phyloP scores from a whole-genome alignment of 2,888 invertebrate genomes.

The Scrobipalpa costella region DNA sequence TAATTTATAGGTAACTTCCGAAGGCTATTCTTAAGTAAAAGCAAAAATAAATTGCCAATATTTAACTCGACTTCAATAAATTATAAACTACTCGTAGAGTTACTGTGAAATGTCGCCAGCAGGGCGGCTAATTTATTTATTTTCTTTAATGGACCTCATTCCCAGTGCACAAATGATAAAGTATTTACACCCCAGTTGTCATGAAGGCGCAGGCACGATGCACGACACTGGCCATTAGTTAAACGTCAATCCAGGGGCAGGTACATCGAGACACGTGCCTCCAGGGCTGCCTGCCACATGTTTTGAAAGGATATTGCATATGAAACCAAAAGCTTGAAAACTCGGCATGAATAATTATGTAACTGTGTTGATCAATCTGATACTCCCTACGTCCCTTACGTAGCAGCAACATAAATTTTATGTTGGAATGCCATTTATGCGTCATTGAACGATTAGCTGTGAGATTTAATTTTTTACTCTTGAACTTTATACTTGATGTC shows the following conservation, averaged over 20 bases:
- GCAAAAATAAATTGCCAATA: background rate
- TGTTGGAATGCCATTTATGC: no score
- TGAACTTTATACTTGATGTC: no score
- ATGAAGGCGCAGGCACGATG: constrained; percentile 14
- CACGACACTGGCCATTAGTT: constrained; percentile 10
- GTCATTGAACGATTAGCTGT: no score
- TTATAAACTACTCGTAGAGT: background rate
- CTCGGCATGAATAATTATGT: no score
- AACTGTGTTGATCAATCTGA: no score
- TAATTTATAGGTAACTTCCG: no score
- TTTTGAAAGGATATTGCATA: background rate
- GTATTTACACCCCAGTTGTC: constrained; percentile 36
- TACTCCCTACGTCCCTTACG: no score
- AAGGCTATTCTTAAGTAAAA: no score
- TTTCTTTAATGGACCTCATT: constrained; percentile 4
- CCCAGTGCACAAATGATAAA: constrained; percentile 38
- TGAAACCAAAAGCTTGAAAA: no score
- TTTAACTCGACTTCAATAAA: constrained; percentile 3
- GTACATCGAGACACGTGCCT: background rate
- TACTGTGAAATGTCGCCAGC: background rate
- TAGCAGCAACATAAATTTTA: no score
- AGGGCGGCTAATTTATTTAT: constrained; percentile 6
- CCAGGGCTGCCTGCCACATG: background rate
- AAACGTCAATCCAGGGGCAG: background rate
- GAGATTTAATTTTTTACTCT: no score